phyloP scores from a whole-genome alignment of 2,113 vertebrate species.

The Myotis lucifugus region DNA sequence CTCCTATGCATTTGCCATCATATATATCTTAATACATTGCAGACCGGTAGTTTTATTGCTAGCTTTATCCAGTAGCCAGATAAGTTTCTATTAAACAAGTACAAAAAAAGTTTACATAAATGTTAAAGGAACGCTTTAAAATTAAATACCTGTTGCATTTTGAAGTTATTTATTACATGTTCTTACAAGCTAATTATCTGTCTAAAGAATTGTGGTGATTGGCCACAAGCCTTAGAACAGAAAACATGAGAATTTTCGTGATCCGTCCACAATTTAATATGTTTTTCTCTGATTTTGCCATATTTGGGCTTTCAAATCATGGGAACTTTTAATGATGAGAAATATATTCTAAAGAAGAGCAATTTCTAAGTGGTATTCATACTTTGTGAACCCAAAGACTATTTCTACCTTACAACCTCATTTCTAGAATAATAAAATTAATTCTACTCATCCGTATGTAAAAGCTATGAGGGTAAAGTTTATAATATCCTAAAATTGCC shows the following conservation, averaged over 20 bases:
- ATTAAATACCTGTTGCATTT: too few relatives aligned
- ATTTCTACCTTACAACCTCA: neutral
- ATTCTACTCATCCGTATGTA: neutral
- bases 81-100: too few relatives aligned
- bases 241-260: too few relatives aligned
- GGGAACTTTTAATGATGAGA: neutral
- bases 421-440: conserved; percentile 39
- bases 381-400: neutral
- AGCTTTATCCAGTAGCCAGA: too few relatives aligned
- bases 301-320: neutral
- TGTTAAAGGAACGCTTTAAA: too few relatives aligned
- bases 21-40: neutral
- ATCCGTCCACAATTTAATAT: too few relatives aligned
- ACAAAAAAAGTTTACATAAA: too few relatives aligned
- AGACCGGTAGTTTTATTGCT: too few relatives aligned
- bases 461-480: neutral
- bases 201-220: too few relatives aligned
- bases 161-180: too few relatives aligned
- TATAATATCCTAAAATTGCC: neutral
- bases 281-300: neutral
- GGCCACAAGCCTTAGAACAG: too few relatives aligned
- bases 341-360: neutral
- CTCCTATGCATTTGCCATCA: neutral
- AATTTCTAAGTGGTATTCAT: neutral
- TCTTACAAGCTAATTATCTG: too few relatives aligned